A percentile compares a stretch with the other conserved stretches of the same genome.
Evolutionary conservation across 2,888 invertebrate genomes (phyloP).

Genomic region (Aspidiotus destructor): DNA sequence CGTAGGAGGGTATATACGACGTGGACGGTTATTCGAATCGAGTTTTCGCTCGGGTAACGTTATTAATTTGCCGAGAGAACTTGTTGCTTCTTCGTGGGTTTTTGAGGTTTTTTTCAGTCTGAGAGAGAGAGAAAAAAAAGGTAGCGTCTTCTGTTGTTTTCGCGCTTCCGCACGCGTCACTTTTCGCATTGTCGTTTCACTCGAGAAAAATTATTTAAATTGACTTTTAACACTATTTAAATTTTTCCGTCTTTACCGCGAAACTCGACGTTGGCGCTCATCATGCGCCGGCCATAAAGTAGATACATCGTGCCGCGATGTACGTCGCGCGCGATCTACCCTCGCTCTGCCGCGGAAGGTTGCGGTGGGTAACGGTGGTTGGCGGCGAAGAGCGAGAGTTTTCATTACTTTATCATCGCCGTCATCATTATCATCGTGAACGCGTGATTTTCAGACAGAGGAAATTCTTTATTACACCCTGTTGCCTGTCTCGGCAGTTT

Average conservation of each 20-base stretch:
- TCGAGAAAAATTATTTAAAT: conserved; percentile 31
- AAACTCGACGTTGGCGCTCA: conserved; percentile 1
- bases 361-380: not conserved
- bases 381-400: conserved; percentile 19
- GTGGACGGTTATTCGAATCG: no score
- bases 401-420: conserved; percentile 27
- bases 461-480: conserved; percentile 33
- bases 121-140: no score
- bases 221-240: conserved; percentile 32
- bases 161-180: no score
- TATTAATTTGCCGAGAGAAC: no score
- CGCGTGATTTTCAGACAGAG: conserved; percentile 25
- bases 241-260: conserved; percentile 29
- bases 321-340: not conserved
- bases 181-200: not conserved
- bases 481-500: conserved; percentile 31
- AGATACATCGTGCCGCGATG: not conserved
- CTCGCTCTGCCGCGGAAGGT: no score
- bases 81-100: no score
- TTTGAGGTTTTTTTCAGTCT: no score
- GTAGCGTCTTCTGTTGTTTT: no score
- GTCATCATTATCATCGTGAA: not conserved
- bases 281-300: not conserved
- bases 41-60: no score
- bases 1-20: no score